phyloP scores from a whole-genome alignment of 2,797 vertebrate species.

The Bradypodion ventrale region DNA sequence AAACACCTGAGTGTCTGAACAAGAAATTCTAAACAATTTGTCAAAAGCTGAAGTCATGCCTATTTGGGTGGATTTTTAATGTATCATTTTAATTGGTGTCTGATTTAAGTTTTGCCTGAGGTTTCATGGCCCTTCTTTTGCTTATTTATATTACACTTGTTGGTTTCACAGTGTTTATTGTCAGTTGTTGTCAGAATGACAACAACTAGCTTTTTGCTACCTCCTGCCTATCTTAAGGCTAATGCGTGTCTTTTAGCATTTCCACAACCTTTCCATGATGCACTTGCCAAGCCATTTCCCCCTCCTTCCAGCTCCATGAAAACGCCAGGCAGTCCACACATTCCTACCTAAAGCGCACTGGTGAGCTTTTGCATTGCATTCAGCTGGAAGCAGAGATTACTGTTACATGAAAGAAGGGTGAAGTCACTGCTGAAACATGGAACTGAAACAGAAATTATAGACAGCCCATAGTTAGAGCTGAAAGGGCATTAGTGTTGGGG shows the following conservation, averaged over 20 bases:
- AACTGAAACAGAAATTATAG: too few species aligned
- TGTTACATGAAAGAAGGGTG: conserved; percentile 48
- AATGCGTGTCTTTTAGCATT: conserved; percentile 65
- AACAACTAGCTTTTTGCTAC: background rate
- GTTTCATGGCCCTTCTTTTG: background rate
- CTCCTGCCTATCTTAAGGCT: conserved; percentile 31
- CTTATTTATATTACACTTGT: background rate
- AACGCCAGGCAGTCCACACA: conserved; percentile 65
- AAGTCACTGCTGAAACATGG: conserved; percentile 11
- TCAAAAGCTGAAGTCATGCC: background rate
- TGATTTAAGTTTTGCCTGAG: background rate
- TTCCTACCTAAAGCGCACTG: conserved; percentile 60
- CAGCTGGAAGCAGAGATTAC: conserved; percentile 44
- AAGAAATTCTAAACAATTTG: background rate
- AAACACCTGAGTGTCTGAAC: background rate
- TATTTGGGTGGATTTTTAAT: background rate
- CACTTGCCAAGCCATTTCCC: conserved; percentile 64
- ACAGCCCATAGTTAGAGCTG: too few species aligned
- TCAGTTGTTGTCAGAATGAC: background rate
- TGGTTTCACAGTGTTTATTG: background rate
- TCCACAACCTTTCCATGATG: conserved; percentile 18
- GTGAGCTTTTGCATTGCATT: conserved; percentile 54
- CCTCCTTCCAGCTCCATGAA: conserved; percentile 68
- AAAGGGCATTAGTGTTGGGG: too few species aligned
- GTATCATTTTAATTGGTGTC: background rate